Evolutionary conservation across 92 coral and sea anemone species (phyloP).

Genomic region (Virgularia gustaviana): DNA sequence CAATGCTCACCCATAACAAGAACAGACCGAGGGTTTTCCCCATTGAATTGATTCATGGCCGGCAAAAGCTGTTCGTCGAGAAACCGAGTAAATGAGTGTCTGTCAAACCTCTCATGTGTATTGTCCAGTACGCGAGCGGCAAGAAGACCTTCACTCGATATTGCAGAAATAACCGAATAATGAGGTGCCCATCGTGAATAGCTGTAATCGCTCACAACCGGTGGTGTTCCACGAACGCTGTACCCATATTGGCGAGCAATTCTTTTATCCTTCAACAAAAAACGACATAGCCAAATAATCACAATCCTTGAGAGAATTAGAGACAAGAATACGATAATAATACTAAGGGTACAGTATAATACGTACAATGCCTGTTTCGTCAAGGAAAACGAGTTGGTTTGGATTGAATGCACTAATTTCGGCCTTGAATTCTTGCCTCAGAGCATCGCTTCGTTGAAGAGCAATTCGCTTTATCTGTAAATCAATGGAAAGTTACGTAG

Average conservation of each 20-base stretch:
- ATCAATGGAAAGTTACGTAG: neutral
- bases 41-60: no score
- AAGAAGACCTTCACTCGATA: constrained; percentile 45
- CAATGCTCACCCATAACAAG: no score
- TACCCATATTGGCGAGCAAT: constrained; percentile 2
- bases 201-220: constrained; percentile 16
- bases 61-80: constrained; percentile 44
- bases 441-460: constrained; percentile 38
- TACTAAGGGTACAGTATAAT: neutral
- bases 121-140: constrained; percentile 34
- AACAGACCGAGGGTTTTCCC: no score
- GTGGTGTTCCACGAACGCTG: constrained; percentile 13
- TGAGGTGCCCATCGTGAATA: constrained; percentile 17
- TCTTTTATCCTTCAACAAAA: neutral
- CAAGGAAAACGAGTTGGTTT: constrained; percentile 57
- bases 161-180: constrained; percentile 9
- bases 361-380: constrained; percentile 59
- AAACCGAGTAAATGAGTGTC: constrained; percentile 26
- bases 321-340: neutral
- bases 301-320: neutral
- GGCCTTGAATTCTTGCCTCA: constrained; percentile 41
- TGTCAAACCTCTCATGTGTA: constrained; percentile 4
- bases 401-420: constrained; percentile 45
- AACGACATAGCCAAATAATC: neutral
- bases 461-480: constrained; percentile 34